Percentiles rank a stretch among this genome's conserved stretches.
phyloP scores from a whole-genome alignment of 53 echinoderm and acorn worm genomes.

The Luidia sarsii region DNA sequence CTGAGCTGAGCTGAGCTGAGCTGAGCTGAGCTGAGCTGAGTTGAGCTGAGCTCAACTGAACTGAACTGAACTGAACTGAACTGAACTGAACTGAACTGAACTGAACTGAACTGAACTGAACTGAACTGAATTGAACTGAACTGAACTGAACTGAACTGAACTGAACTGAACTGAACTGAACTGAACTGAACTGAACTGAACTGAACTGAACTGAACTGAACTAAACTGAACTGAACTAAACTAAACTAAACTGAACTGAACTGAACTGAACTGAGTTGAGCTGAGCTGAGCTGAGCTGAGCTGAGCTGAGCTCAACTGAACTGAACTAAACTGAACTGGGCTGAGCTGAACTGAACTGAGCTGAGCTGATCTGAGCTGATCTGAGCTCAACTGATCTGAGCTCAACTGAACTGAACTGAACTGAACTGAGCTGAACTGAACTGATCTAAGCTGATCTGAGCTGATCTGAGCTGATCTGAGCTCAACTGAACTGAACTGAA shows the following conservation, averaged over 20 bases:
- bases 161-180: too few relatives aligned
- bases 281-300: too few relatives aligned
- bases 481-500: neutral
- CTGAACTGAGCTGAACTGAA: neutral
- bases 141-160: neutral
- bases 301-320: neutral
- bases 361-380: neutral
- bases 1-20: constrained; percentile 4
- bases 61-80: neutral
- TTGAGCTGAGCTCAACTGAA: neutral
- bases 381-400: neutral
- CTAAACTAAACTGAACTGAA: neutral
- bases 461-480: neutral
- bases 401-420: neutral
- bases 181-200: too few relatives aligned
- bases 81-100: neutral
- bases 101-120: neutral
- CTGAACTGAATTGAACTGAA: neutral
- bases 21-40: neutral
- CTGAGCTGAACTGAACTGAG: constrained; percentile 10
- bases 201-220: too few relatives aligned
- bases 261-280: too few relatives aligned
- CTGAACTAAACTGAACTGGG: constrained; percentile 11
- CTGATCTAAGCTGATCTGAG: too few relatives aligned
- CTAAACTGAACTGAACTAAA: too few relatives aligned